phyloP scores from a whole-genome alignment of 2,888 invertebrate genomes.

The Apodemia arnacis region DNA sequence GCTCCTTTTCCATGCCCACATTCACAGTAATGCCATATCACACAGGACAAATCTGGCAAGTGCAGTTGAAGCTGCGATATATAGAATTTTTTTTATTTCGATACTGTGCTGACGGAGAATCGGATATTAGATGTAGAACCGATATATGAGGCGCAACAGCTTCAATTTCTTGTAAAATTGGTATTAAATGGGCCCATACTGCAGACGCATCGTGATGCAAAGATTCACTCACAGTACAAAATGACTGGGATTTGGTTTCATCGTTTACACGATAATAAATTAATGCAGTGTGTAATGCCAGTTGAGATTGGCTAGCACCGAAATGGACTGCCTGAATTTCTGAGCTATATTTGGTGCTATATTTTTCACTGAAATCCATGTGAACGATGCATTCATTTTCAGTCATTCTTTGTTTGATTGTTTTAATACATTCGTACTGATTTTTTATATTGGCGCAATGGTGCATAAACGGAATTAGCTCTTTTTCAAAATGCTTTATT shows the following conservation, averaged over 20 bases:
- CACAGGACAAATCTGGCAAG: not conserved
- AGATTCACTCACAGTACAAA: conserved; percentile 4
- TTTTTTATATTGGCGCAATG: conserved; percentile 12
- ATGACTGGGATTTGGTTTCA: not conserved
- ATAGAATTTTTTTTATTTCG: conserved; percentile 15
- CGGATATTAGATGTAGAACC: not conserved
- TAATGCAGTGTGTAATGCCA: conserved; percentile 24
- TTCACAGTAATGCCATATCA: not conserved
- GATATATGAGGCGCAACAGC: not conserved
- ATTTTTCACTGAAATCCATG: conserved; percentile 21
- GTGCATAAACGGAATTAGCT: conserved; percentile 4
- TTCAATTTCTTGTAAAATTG: conserved; percentile 19
- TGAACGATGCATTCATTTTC: not conserved
- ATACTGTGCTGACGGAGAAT: conserved; percentile 18
- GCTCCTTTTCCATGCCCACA: not conserved
- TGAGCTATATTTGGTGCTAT: not conserved
- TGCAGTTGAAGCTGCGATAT: conserved; percentile 19
- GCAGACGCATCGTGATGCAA: conserved; percentile 19
- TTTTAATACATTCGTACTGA: conserved; percentile 1
- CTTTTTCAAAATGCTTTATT: conserved; percentile 17
- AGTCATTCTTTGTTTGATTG: conserved; percentile 5
- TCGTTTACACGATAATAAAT: conserved; percentile 26
- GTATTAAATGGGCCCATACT: conserved; percentile 18
- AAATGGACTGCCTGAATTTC: conserved; percentile 25
- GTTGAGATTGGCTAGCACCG: not conserved